Base-by-base conservation (phyloP, 2,113 vertebrate species). In the Tinamus guttatus region DNA sequence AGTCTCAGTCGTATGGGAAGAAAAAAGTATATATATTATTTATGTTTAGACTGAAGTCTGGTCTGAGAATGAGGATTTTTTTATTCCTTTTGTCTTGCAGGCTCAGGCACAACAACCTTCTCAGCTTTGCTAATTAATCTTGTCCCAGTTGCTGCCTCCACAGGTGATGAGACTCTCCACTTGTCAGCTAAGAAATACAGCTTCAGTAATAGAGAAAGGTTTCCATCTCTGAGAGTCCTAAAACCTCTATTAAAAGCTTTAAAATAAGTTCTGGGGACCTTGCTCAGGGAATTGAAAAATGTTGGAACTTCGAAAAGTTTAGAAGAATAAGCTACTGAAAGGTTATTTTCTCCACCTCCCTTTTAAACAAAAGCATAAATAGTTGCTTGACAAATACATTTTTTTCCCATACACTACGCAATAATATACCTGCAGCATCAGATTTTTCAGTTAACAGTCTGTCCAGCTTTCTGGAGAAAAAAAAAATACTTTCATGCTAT, bases 161-260 rank as follows among this genome's bases (percentile, higher is more conserved):
- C 52, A 92, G 87, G 86, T 91, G 94, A 94, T 95, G 70, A 92
- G 65, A 80, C 45, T 80, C 34, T 83, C 63, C 45, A 25, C 81
- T 94, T 95, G 79, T 88, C 82, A 95, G 45, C 68, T 83, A 85
- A 73, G 59, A 95, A 95, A 89, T 95, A 83, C 19, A 75, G 47
- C 73, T 89, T 92, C 60, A 89, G 38, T 83, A 91, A 73, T 9
- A 94, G 63, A 70, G 64, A 88, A 93, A 88, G 4, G 34, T 91
- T 96, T 83, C 89, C 9, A 36, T 71, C 56, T 83, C 14, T 78
- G 22, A 91, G 36, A 92, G 60, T 81, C 56, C 88, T 81, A 76
- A 95, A 95, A 85, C 41, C 16, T 87, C 79, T 80, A 51, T 85
- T 82, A 47, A 77, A 85, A 81, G 30, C 10, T 83, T 89, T 69